These are phyloP conservation scores for Oncorhynchus nerka DNA, from an alignment of 2,113 vertebrate genomes.

Conservation along the genomic window DNA sequence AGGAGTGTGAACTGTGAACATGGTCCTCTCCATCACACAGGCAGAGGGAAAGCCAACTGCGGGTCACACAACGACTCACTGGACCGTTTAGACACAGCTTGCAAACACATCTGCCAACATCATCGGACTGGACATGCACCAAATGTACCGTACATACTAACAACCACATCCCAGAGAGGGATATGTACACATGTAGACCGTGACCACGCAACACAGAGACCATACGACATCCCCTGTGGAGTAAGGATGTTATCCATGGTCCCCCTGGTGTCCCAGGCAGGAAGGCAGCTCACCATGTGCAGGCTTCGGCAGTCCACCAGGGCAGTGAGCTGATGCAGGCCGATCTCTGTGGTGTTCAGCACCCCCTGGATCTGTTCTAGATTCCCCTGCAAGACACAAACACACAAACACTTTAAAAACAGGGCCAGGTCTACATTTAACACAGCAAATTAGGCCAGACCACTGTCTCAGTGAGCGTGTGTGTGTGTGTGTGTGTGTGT, in stretches of 20 bases:
- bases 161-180: too few species aligned
- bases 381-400: constrained; percentile 73
- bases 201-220: constrained; percentile 8
- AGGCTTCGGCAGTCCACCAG: constrained; percentile 96
- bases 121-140: constrained; percentile 2
- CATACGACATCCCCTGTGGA: neutral
- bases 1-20: constrained; percentile 31
- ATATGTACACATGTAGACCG: neutral
- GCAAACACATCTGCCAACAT: neutral
- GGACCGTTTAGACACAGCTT: neutral
- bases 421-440: constrained; percentile 6
- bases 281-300: constrained; percentile 86
- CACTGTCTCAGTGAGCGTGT: neutral
- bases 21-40: constrained; percentile 15
- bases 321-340: constrained; percentile 94
- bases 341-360: constrained; percentile 90
- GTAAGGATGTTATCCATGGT: neutral
- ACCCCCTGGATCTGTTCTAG: constrained; percentile 87
- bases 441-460: neutral
- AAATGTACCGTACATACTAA: too few species aligned
- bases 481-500: neutral
- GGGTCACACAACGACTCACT: constrained; percentile 16
- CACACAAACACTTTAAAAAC: constrained; percentile 9
- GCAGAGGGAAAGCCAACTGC: constrained; percentile 10
- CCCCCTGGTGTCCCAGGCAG: neutral